These are phyloP conservation scores for Sisor rabdophorus DNA, from an alignment of 2,113 vertebrate genomes.

Conservation along the genomic window DNA sequence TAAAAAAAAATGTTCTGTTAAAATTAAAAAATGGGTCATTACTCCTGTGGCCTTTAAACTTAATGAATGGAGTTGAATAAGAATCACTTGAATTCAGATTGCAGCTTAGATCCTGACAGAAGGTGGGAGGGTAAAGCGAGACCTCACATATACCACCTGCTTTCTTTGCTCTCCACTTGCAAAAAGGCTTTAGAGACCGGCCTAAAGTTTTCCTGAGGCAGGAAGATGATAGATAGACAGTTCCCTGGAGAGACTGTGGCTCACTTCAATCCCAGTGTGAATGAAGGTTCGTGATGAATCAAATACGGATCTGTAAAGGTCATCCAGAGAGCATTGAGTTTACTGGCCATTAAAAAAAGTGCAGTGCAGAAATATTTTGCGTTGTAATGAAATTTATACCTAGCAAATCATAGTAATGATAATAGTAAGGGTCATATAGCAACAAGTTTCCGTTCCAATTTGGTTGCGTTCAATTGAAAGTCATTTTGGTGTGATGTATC, in stretches of 20 bases:
- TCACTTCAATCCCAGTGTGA: slow-evolving; percentile 9
- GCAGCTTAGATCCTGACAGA: neutral
- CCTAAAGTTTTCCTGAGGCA: slow-evolving; percentile 22
- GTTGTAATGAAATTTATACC: neutral
- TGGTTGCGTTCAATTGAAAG: slow-evolving; percentile 59
- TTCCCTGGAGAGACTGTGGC: slow-evolving; percentile 8
- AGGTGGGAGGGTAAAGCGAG: neutral
- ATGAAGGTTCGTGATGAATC: slow-evolving; percentile 14
- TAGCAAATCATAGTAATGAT: neutral
- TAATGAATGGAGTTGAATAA: neutral
- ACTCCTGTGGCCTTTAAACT: no score
- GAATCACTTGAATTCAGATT: neutral
- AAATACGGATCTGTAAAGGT: slow-evolving; percentile 25
- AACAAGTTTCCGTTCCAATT: neutral
- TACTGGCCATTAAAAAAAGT: neutral
- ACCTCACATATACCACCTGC: slow-evolving; percentile 29
- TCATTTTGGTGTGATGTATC: slow-evolving; percentile 55
- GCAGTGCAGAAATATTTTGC: neutral
- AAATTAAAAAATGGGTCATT: slow-evolving; percentile 54
- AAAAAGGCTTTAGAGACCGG: slow-evolving; percentile 62
- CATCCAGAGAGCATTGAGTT: slow-evolving; percentile 18
- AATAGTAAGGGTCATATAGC: neutral
- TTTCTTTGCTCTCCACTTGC: slow-evolving; percentile 50
- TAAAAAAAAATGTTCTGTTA: slow-evolving; percentile 6
- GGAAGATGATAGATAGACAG: slow-evolving; percentile 13